Evolutionary conservation across 1,140 invertebrate species (phyloP).

Genomic region (Camponotus floridanus): DNA sequence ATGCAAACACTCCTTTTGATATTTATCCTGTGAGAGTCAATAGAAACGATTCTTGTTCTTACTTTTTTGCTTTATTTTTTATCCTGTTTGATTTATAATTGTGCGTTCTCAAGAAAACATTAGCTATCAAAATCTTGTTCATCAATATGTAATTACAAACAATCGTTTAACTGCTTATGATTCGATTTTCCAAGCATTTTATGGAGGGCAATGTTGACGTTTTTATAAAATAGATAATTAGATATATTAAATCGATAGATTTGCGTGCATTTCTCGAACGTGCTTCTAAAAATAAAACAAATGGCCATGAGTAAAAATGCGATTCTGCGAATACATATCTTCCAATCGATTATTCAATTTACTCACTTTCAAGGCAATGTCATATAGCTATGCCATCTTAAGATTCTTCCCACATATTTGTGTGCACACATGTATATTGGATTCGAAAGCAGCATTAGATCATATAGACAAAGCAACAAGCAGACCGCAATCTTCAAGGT

Average conservation of each 20-base stretch:
- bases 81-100: background rate
- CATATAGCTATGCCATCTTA: conserved; percentile 13
- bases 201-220: background rate
- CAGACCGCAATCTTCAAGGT: conserved; percentile 12
- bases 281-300: conserved; percentile 20
- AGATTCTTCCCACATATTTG: conserved; percentile 66
- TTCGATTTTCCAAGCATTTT: background rate
- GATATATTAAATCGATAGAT: conserved; percentile 27
- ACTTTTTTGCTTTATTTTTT: background rate
- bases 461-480: background rate
- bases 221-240: background rate
- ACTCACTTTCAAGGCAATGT: conserved; percentile 63
- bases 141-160: background rate
- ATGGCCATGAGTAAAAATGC: conserved; percentile 45
- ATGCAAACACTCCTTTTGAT: background rate
- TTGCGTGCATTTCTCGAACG: background rate
- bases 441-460: conserved; percentile 25
- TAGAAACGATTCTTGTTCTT: background rate
- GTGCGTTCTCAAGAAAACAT: background rate
- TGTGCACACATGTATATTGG: conserved; percentile 20
- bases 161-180: background rate
- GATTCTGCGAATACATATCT: conserved; percentile 38
- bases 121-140: background rate
- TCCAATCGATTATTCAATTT: conserved; percentile 50
- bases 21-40: background rate